phyloP scores from a whole-genome alignment of 2,888 invertebrate genomes.

The Taphrorychus bicolor region DNA sequence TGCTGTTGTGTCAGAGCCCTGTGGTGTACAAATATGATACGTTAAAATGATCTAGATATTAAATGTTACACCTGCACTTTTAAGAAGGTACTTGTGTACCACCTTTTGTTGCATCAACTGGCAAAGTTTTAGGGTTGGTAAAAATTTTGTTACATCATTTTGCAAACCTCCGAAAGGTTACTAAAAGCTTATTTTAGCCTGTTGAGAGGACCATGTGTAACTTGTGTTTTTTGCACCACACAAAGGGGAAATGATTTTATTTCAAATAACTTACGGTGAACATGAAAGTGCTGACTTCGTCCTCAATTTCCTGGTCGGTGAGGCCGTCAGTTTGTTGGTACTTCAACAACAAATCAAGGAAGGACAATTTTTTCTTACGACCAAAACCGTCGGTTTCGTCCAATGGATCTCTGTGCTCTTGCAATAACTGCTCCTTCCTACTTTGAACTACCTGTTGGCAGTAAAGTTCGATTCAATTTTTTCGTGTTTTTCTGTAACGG shows the following conservation, averaged over 20 bases:
- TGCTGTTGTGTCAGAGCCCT: constrained; percentile 59
- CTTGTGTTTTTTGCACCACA: neutral
- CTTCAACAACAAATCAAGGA: constrained; percentile 53
- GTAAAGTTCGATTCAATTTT: constrained; percentile 48
- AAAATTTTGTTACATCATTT: too few relatives aligned
- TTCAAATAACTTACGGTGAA: constrained; percentile 52
- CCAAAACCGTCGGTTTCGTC: constrained; percentile 41
- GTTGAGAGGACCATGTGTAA: constrained; percentile 9
- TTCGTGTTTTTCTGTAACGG: neutral
- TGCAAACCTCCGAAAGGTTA: too few relatives aligned
- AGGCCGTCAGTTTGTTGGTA: constrained; percentile 48
- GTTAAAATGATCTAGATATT: neutral
- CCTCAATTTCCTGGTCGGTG: constrained; percentile 54
- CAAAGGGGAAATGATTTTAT: too few relatives aligned
- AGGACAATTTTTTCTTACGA: constrained; percentile 52
- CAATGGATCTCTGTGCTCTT: constrained; percentile 16
- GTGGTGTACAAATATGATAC: neutral
- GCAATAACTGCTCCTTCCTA: constrained; percentile 5
- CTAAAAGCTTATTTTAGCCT: too few relatives aligned
- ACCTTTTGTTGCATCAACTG: too few relatives aligned
- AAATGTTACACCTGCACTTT: neutral
- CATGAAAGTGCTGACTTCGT: constrained; percentile 60
- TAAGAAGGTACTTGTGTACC: too few relatives aligned
- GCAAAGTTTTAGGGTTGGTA: too few relatives aligned
- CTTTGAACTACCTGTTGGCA: constrained; percentile 6